Evolutionary conservation across 2,113 vertebrate genomes (phyloP).

Genomic region (Lagopus muta): DNA sequence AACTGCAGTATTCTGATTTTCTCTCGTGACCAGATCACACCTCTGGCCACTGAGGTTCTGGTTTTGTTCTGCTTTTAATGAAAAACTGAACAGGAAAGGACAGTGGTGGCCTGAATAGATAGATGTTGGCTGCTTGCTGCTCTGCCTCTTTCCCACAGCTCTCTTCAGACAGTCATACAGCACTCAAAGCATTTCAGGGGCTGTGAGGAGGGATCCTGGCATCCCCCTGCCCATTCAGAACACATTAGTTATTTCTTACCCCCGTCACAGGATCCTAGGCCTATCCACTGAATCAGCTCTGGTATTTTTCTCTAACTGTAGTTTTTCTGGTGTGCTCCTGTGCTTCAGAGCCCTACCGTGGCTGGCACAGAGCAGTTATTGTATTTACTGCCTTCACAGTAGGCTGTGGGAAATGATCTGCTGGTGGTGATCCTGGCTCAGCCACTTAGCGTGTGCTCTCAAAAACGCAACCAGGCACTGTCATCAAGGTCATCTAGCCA

Average conservation of each 20-base stretch:
- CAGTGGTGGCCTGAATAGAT: neutral
- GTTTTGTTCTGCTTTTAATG: neutral
- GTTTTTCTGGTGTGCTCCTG: neutral
- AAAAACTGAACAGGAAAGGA: neutral
- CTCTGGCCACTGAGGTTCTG: neutral
- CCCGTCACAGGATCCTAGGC: neutral
- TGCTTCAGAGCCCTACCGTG: neutral
- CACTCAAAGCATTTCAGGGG: neutral
- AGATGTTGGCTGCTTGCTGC: fast-evolving
- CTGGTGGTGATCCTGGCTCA: neutral
- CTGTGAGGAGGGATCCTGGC: neutral
- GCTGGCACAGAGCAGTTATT: fast-evolving
- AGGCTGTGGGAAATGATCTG: neutral
- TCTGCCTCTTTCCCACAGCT: neutral
- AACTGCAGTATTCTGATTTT: neutral
- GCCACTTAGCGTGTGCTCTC: neutral
- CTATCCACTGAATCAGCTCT: neutral
- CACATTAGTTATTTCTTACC: neutral
- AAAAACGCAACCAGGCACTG: neutral
- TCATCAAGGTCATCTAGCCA: neutral
- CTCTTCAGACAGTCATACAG: neutral
- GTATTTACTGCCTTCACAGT: neutral
- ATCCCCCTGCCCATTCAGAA: neutral
- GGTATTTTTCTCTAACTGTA: neutral
- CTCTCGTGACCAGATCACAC: fast-evolving